These are phyloP conservation scores for Oryzias sinensis DNA, from an alignment of 2,797 vertebrate species.

Conservation along the genomic window DNA sequence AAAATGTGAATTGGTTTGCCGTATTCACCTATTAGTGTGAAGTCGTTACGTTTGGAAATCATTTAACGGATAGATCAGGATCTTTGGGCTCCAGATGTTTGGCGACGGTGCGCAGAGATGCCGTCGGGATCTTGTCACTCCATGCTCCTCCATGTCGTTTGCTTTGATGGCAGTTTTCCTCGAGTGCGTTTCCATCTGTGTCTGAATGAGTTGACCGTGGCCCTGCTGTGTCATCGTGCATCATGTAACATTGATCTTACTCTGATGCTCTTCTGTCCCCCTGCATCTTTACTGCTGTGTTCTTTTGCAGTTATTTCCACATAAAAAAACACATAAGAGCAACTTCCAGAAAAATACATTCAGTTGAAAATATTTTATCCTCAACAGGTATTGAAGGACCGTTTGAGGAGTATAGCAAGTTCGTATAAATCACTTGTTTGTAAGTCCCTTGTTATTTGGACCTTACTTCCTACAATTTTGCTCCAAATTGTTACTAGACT, in stretches of 20 bases:
- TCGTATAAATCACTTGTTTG: constrained; percentile 81
- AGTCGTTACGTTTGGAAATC: no score
- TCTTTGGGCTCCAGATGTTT: no score
- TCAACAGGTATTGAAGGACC: constrained; percentile 85
- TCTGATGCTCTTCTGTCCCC: constrained; percentile 59
- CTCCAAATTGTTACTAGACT: constrained; percentile 74
- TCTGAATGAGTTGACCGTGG: constrained; percentile 42
- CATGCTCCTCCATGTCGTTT: constrained; percentile 38
- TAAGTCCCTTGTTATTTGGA: constrained; percentile 82
- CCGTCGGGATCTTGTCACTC: constrained; percentile 11
- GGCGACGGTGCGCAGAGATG: no score
- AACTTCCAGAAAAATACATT: constrained; percentile 69
- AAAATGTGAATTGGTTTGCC: no score
- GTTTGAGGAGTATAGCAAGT: constrained; percentile 83
- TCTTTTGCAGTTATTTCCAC: constrained; percentile 72
- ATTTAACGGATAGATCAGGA: no score
- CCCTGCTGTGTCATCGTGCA: constrained; percentile 56
- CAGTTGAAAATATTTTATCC: constrained; percentile 84
- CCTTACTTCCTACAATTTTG: constrained; percentile 78
- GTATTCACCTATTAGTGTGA: no score
- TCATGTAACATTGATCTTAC: constrained; percentile 44
- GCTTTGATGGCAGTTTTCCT: constrained; percentile 22
- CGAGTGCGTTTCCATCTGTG: constrained; percentile 46
- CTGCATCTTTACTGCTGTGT: constrained; percentile 63
- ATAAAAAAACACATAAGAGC: constrained; percentile 68